Evolutionary conservation across 2,113 vertebrate genomes (phyloP).

Genomic region (Labeo rohita): DNA sequence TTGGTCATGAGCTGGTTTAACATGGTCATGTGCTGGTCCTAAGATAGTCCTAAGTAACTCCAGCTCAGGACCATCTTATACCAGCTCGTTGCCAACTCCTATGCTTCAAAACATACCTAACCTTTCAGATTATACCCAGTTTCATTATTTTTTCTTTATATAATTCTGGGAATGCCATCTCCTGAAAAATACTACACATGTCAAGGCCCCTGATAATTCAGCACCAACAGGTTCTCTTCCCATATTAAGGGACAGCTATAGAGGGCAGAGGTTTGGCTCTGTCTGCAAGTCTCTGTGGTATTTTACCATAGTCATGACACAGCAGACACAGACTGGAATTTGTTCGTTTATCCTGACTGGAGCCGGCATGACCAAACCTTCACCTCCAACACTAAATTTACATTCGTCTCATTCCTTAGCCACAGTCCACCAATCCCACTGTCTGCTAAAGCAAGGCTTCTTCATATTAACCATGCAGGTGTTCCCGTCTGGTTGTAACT

Average conservation of each 20-base stretch:
- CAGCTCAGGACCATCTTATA: too few relatives aligned
- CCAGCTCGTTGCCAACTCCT: too few relatives aligned
- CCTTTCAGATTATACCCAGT: background rate
- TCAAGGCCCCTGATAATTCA: background rate
- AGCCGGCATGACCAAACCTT: slow-evolving; percentile 50
- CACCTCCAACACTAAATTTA: slow-evolving; percentile 55
- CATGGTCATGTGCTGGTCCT: too few relatives aligned
- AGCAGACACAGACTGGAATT: slow-evolving; percentile 48
- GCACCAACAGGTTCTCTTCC: background rate
- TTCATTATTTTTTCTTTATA: background rate
- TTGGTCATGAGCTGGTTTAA: too few relatives aligned
- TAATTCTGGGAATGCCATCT: background rate
- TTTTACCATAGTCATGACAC: slow-evolving; percentile 43
- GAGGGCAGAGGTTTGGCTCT: slow-evolving; percentile 40
- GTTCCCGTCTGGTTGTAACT: background rate
- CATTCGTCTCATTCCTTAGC: slow-evolving; percentile 30
- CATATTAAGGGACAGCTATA: background rate
- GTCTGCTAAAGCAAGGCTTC: background rate
- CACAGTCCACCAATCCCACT: background rate
- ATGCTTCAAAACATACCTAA: too few relatives aligned
- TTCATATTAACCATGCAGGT: background rate
- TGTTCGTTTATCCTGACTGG: slow-evolving; percentile 44
- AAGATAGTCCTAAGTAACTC: too few relatives aligned
- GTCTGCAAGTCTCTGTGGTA: slow-evolving; percentile 19
- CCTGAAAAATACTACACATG: background rate